Base-by-base conservation (phyloP, 2,797 vertebrate species). In the Neosalanx taihuensis region DNA sequence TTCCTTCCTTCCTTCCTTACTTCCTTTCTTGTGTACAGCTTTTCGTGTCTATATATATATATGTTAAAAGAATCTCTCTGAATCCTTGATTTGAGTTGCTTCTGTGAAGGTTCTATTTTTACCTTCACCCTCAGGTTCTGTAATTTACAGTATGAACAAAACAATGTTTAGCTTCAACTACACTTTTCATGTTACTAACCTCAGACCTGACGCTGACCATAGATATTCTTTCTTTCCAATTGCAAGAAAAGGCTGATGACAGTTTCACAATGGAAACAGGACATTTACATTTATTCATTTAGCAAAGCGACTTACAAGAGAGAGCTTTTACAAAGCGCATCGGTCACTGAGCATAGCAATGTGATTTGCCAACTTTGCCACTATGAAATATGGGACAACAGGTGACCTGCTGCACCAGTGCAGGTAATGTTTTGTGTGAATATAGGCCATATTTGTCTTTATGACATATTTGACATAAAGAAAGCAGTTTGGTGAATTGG, bases 191-290 rank as follows among this genome's bases (percentile, higher is more conserved):
- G 72, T 79, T 70, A 71, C 62, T 13, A 63, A 37, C 59, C 49
- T 67, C 31, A 70, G 69, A 76, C 71, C 49, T 41, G 37, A 41
- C 9, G 2, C 64, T 41, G 23, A 67, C 57, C 74, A 76, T 73
- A 67, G 62, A 75, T 58, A 18, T 72, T 69, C 46, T 73, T 61
- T 68, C 64, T 79, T 72, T 71, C 70, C 70, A 78, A 73, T 49
- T 23, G 57, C n/a, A 70, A 35, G 10, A 62, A 63, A 71, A 74
- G 71, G 61, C 56, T 75, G 62, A 72, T 56, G 29, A 23, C 69
- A 26, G 23, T 26, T 26, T 26, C 23, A 15, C 12, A 51, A 37
- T 7, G 35, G 35, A 72, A 63, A 64, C 57, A 26, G 56, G 29
- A 59, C 69, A 65, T 31, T 35, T 35, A 35, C 33, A 35, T 35